Conservation (phyloP, 2,888 invertebrate genomes). For the Limnephilus marmoratus region DNA sequence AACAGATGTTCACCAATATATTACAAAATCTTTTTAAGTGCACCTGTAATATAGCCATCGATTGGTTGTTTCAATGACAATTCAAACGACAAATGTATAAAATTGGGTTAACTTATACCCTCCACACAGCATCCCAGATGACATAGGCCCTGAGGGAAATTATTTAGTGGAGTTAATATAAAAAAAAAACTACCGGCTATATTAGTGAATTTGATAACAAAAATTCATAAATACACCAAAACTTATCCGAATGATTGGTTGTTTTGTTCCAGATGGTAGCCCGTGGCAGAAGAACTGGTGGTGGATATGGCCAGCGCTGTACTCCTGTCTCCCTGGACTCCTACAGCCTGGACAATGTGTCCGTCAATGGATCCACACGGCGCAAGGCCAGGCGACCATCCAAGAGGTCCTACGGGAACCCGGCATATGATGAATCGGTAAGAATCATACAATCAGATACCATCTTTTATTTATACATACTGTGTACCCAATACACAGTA, state of each 20-base stretch:
- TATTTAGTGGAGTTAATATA: too few species aligned
- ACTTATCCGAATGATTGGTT: not conserved
- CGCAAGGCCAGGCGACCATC: constrained; percentile 88
- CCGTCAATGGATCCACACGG: constrained; percentile 87
- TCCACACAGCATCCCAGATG: too few species aligned
- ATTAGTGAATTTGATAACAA: too few species aligned
- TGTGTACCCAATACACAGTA: too few species aligned
- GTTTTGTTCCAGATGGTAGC: constrained; percentile 82
- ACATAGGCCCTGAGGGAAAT: too few species aligned
- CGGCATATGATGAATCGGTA: constrained; percentile 93
- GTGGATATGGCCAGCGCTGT: constrained; percentile 90
- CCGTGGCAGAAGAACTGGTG: constrained; percentile 87
- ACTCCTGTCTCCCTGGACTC: constrained; percentile 92
- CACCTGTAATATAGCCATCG: too few species aligned
- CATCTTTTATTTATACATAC: constrained; percentile 19
- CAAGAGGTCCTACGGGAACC: constrained; percentile 93
- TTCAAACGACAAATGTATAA: too few species aligned
- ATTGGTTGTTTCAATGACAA: too few species aligned
- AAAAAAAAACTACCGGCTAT: too few species aligned
- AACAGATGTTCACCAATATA: too few species aligned
- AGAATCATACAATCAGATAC: constrained; percentile 67
- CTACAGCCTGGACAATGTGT: constrained; percentile 93
- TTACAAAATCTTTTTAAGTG: too few species aligned
- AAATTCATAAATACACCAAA: not conserved
- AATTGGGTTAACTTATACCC: too few species aligned